phyloP scores from a whole-genome alignment of 2,113 vertebrate species.

The Agapornis roseicollis region DNA sequence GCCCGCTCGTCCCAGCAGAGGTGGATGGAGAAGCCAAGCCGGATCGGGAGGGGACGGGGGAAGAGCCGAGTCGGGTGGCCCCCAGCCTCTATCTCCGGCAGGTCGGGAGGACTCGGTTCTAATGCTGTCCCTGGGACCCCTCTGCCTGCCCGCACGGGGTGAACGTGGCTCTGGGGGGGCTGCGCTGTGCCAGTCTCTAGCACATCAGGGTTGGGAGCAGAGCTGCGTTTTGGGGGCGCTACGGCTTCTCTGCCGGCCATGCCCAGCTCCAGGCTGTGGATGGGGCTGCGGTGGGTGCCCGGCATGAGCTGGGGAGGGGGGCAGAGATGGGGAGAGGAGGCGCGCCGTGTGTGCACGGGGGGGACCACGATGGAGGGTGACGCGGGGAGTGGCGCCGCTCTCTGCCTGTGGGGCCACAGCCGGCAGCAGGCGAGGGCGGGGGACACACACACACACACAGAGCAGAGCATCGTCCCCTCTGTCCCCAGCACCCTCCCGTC shows the following conservation, averaged over 20 bases:
- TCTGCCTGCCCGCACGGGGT: not conserved
- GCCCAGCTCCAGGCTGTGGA: not conserved
- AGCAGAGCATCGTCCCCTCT: not conserved
- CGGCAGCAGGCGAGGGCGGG: not conserved
- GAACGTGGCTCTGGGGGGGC: not conserved
- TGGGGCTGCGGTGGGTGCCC: not conserved
- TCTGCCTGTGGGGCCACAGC: not conserved
- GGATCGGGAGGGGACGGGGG: not conserved
- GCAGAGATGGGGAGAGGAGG: not conserved
- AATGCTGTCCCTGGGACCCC: not conserved
- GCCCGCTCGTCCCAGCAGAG: slow-evolving; percentile 4
- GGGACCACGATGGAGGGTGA: not conserved
- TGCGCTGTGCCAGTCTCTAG: not conserved
- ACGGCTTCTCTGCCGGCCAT: not conserved
- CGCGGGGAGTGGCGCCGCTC: not conserved
- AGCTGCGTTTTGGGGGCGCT: not conserved
- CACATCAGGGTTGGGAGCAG: not conserved
- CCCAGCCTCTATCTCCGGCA: not conserved
- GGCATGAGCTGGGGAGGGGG: not conserved
- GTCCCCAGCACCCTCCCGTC: not conserved
- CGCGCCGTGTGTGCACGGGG: not conserved
- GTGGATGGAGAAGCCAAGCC: slow-evolving; percentile 57
- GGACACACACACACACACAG: not conserved
- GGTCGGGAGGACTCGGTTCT: not conserved
- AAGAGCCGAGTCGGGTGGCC: not conserved